Evolutionary conservation across 2,888 invertebrate species (phyloP).

Genomic region (Drosophila anomalipes): DNA sequence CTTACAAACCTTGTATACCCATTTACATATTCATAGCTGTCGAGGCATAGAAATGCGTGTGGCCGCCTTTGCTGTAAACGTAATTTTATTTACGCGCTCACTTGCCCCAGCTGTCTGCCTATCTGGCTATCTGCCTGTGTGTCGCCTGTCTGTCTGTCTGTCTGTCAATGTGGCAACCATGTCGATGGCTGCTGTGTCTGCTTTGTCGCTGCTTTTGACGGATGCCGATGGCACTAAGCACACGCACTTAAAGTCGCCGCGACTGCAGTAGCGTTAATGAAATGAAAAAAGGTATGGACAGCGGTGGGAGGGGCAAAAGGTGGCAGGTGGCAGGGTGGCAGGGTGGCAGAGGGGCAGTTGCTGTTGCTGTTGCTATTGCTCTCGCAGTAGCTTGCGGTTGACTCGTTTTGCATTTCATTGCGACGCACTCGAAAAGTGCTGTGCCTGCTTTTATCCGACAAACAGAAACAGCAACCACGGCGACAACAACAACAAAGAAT

Average conservation of each 20-base stretch:
- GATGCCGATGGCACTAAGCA: conserved; percentile 76
- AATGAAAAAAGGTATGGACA: background rate
- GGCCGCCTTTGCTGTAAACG: conserved; percentile 68
- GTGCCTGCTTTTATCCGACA: conserved; percentile 36
- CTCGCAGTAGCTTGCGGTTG: conserved; percentile 52
- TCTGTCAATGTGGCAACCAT: conserved; percentile 64
- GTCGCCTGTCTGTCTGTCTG: conserved; percentile 48
- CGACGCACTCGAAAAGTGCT: conserved; percentile 44
- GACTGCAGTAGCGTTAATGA: conserved; percentile 66
- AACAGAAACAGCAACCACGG: conserved; percentile 12
- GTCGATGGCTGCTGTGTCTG: conserved; percentile 39
- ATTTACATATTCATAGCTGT: background rate
- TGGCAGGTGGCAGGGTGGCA: background rate
- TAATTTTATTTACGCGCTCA: conserved; percentile 78
- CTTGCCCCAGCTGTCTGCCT: conserved; percentile 58
- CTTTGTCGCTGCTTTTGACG: conserved; percentile 69
- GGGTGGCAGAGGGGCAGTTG: background rate
- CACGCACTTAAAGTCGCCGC: conserved; percentile 74
- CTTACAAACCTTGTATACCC: conserved; percentile 17
- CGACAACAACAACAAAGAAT: conserved; percentile 5
- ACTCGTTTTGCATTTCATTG: conserved; percentile 69
- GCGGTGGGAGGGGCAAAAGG: background rate
- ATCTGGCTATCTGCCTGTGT: conserved; percentile 69
- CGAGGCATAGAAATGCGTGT: conserved; percentile 60
- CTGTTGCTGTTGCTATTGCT: conserved; percentile 3